Percentiles rank a stretch among this genome's conserved stretches.
These are phyloP conservation scores for Odobenus rosmarus DNA, from an alignment of 2,113 vertebrate species.

Conservation along the genomic window DNA sequence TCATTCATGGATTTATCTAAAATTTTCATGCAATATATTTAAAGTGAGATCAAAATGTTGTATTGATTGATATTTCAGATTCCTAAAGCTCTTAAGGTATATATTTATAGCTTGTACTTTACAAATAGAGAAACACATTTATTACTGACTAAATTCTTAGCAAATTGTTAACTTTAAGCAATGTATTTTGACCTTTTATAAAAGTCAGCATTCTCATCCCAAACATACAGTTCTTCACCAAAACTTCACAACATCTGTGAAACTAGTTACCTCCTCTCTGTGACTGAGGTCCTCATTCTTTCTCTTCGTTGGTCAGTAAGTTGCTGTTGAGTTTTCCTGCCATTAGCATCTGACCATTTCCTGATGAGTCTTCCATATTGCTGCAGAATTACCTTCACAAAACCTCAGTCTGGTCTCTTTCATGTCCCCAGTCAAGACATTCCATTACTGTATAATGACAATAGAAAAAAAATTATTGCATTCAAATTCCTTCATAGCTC, in stretches of 20 bases:
- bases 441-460: not conserved
- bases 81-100: not conserved
- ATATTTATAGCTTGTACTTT: not conserved
- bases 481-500: not conserved
- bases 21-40: not conserved
- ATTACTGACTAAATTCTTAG: not conserved
- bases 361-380: not conserved
- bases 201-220: not conserved
- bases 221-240: not conserved
- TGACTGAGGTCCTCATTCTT: not conserved
- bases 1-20: not conserved
- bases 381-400: not conserved
- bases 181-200: not conserved
- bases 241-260: not conserved
- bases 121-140: constrained; percentile 3
- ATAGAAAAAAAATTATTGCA: not conserved
- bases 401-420: not conserved
- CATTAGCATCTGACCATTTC: not conserved
- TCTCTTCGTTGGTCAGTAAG: not conserved
- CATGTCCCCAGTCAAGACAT: not conserved
- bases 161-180: not conserved
- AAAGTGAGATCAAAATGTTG: constrained; percentile 22
- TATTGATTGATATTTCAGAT: constrained; percentile 23
- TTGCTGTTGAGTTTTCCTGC: not conserved
- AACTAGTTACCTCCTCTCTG: not conserved